These are phyloP conservation scores for Schizothorax lantsangensis DNA, from an alignment of 2,797 vertebrate genomes.

Conservation along the genomic window DNA sequence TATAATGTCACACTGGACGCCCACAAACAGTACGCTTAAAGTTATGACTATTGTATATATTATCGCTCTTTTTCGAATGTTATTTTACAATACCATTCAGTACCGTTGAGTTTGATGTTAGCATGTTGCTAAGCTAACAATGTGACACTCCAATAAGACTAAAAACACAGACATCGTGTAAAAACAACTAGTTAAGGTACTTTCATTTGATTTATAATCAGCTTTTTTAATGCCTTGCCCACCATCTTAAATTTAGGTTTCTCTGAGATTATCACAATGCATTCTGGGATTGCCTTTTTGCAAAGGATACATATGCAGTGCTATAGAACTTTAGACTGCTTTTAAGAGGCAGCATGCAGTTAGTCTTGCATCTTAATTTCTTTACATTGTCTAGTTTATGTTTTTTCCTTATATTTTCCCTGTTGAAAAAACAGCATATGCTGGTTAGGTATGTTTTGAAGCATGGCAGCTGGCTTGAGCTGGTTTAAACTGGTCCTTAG, in stretches of 20 bases:
- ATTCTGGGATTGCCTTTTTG: neutral
- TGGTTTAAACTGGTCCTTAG: no score
- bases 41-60: neutral
- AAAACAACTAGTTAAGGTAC: neutral
- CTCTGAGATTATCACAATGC: neutral
- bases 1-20: slow-evolving; percentile 9
- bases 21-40: neutral
- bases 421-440: no score
- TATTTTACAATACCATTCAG: no score
- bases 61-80: neutral
- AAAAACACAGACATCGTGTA: no score
- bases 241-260: neutral
- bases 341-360: neutral
- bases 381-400: neutral
- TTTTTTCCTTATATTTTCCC: neutral
- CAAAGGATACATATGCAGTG: neutral
- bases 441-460: no score
- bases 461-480: no score
- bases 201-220: neutral
- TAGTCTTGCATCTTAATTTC: neutral
- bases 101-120: neutral
- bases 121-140: slow-evolving; percentile 12
- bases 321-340: neutral
- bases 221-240: neutral
- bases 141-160: neutral